Evolutionary conservation across 2,888 invertebrate genomes (phyloP), one percentile per base, ranked within the genome.

Genomic region (Anorthoa munda): DNA sequence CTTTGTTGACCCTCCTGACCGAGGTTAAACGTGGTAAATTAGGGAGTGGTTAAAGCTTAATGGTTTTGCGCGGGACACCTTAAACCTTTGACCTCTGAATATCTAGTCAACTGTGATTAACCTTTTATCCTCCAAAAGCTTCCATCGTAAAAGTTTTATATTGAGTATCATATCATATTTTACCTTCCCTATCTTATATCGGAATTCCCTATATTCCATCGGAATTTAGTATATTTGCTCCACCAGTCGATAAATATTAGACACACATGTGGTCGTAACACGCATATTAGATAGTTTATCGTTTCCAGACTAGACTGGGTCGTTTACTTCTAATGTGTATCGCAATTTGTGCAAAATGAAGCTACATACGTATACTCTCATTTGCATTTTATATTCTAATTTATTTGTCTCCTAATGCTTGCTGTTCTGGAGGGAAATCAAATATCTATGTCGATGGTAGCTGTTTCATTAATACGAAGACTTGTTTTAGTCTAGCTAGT

Each of bases 61-160:
- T 15, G 13, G 26, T 9, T 66, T 39, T 48, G 51, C 26, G 46
- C 65, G 60, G 23, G 31, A 26, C 46, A 51, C 12, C 53, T 70
- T 66, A 45, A 50, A 70, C 66, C 53, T 66, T 56, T 66, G 67
- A 72, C 68, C 68, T 77, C 68, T 69, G 50, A 46, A 48, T 55
- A 56, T 46, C 58, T 50, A 74, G 74, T 81, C 81, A 69, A 60
- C 64, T 53, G 69, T 58, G 39, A 59, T 15, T 18, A 66, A 80
- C 59, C 74, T 51, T 80, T 77, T 68, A 68, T 59, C 64, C 72
- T 72, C 76, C 17, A 61, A 66, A 65, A 45, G 59, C 51, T 79
- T 81, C 64, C 51, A 60, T 58, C n/a, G 48, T 53, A 66, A 59
- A 63, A 56, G n/a, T 39, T 31, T 11, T 58, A 17, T 18, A 18